Evolutionary conservation across 2,113 vertebrate species (phyloP).

Genomic region (Protobothrops flavoviridis): DNA sequence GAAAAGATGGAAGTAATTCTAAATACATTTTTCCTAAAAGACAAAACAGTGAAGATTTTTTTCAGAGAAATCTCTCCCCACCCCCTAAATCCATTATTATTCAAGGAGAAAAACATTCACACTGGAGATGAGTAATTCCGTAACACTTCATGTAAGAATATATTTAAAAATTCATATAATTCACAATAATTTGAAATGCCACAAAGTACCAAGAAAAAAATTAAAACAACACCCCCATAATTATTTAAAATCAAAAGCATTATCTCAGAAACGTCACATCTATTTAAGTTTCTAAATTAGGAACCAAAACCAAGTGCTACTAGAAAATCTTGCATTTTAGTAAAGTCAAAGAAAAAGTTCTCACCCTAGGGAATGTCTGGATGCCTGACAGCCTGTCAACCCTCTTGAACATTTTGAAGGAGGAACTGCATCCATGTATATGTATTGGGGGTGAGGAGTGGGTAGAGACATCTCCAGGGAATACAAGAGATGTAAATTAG

Average conservation of each 20-base stretch:
- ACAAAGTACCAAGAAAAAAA: neutral
- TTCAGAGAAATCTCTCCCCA: neutral
- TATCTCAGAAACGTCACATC: neutral
- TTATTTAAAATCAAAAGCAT: neutral
- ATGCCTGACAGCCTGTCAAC: neutral
- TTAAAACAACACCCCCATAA: neutral
- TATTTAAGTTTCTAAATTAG: neutral
- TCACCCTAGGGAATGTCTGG: neutral
- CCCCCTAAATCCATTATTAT: neutral
- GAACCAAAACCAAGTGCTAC: neutral
- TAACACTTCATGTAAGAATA: neutral
- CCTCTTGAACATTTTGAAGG: neutral
- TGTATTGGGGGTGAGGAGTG: neutral
- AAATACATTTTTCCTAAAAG: constrained; percentile 37
- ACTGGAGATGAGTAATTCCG: neutral
- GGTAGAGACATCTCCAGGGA: neutral
- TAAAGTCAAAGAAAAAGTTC: neutral
- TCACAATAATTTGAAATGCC: neutral
- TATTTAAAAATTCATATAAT: neutral
- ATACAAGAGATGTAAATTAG: neutral
- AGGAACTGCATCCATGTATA: neutral
- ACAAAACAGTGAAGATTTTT: constrained; percentile 39
- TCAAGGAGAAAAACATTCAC: constrained; percentile 5
- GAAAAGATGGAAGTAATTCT: constrained; percentile 43
- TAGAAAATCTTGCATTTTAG: neutral